Evolutionary conservation across 2,113 vertebrate species (phyloP), one percentile per base, ranked within the genome.

Genomic region (Eptesicus fuscus): DNA sequence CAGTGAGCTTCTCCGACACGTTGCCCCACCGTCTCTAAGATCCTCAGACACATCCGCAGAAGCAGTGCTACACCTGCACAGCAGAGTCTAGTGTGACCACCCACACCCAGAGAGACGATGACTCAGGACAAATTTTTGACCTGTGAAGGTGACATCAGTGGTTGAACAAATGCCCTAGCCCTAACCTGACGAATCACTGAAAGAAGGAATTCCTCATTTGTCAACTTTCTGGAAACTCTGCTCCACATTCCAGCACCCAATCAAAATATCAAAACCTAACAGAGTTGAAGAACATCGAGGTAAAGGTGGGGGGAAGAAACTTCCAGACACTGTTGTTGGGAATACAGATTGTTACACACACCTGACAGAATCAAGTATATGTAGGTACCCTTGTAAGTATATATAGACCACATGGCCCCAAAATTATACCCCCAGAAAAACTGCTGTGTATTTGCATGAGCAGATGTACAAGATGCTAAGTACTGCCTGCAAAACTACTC

Each of bases 211-310:
- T 71, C 74, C 23, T 49, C 12, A 44, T 63, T 35, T 90, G 67
- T 59, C 22, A 78, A 71, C n/a, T 84, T 80, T 80, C 22, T 61
- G 63, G 69, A 91, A 91, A 59, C 44, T 37, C 28, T 65, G 22
- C 12, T 69, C 49, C n/a, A 35, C 5, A 5, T 49, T 69, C 47
- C 9, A 87, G 35, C 37, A 37, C 42, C 76, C 70, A 49, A 35
- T 20, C 18, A 83, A 93, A 90, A 83, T 0, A 88, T 18, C 12
- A 35, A 95, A 76, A 61, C 49, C 56, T 73, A 44, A 32, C 20
- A 32, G n/a, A 76, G 40, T 44, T 9, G 9, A 53, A 49, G 25
- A 28, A 71, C 13, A 47, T 22, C 18, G 56, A 65, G 23, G 30
- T 89, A 61, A 56, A 69, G 28, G 23, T 8, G 1, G 2, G 20